Evolutionary conservation across 2,113 vertebrate species (phyloP).

Genomic region (Acanthisitta chloris): DNA sequence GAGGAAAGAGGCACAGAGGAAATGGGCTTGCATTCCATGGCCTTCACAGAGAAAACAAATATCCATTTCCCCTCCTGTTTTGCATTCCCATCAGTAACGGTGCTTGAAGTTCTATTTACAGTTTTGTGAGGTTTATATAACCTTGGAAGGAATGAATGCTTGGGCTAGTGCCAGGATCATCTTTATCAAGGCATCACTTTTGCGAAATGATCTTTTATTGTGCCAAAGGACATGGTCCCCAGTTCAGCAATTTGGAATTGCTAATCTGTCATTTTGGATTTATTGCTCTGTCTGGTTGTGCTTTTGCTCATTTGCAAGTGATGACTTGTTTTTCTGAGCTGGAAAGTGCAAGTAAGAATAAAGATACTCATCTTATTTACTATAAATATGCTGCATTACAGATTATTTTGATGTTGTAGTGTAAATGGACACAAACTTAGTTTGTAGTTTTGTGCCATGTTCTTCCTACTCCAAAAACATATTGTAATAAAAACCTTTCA

Average conservation of each 20-base stretch:
- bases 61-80: slow-evolving; percentile 62
- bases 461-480: background rate
- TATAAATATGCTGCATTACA: background rate
- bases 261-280: slow-evolving; percentile 29
- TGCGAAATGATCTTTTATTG: slow-evolving; percentile 49
- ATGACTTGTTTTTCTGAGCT: background rate
- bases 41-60: slow-evolving; percentile 68
- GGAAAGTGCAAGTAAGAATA: background rate
- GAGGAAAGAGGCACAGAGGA: slow-evolving; percentile 52
- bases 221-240: slow-evolving; percentile 23
- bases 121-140: slow-evolving; percentile 56
- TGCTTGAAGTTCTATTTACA: slow-evolving; percentile 58
- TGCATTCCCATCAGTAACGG: slow-evolving; percentile 45
- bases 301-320: background rate
- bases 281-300: background rate
- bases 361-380: background rate
- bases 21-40: slow-evolving; percentile 65
- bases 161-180: slow-evolving; percentile 35
- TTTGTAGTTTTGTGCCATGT: background rate
- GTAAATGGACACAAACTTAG: background rate
- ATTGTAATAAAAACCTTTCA: background rate
- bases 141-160: slow-evolving; percentile 43
- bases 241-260: background rate
- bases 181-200: slow-evolving; percentile 36
- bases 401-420: background rate